Conservation (phyloP, 2,888 invertebrate genomes). For the Pyrocoelia pectoralis region DNA sequence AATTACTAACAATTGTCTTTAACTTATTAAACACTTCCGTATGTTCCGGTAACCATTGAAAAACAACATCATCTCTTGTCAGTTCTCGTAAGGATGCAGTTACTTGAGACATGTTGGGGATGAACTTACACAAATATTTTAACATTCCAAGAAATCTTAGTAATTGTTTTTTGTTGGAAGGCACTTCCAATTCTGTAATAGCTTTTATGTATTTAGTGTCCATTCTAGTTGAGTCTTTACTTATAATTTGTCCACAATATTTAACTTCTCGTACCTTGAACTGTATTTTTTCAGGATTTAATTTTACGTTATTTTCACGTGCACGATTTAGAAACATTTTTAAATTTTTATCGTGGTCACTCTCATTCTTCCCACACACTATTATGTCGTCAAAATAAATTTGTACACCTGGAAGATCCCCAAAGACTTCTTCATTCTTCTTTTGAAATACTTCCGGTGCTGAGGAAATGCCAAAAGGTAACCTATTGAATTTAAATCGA, state of each 20-base stretch:
- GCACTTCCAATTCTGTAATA: slow-evolving; percentile 27
- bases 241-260: background rate
- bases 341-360: too few species aligned
- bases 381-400: too few species aligned
- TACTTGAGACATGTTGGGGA: slow-evolving; percentile 32
- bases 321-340: too few species aligned
- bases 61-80: background rate
- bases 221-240: slow-evolving; percentile 5
- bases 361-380: too few species aligned
- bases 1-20: background rate
- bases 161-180: slow-evolving; percentile 25
- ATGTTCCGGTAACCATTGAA: background rate
- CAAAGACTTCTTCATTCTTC: too few species aligned
- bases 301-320: too few species aligned
- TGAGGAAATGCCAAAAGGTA: too few species aligned
- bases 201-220: slow-evolving; percentile 26
- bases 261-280: background rate
- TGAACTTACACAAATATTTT: slow-evolving; percentile 35
- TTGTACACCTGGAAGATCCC: too few species aligned
- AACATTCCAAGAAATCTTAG: slow-evolving; percentile 38
- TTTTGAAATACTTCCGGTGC: too few species aligned
- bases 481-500: too few species aligned
- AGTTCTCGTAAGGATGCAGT: slow-evolving; percentile 27
- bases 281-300: background rate
- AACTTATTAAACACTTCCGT: background rate